Conservation (phyloP, 2,888 invertebrate species). For the Invenusta paracnida region DNA sequence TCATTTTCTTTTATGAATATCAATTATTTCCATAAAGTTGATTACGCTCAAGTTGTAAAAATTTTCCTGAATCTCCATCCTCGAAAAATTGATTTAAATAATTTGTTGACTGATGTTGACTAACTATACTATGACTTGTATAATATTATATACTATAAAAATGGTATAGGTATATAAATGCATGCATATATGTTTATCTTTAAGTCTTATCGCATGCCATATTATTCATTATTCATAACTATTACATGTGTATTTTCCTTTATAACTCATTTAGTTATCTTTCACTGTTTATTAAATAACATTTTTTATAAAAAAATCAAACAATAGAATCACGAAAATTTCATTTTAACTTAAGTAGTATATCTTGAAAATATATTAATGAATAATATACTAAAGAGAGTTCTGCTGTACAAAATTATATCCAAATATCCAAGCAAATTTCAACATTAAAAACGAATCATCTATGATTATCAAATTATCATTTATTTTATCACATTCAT, state of each 20-base stretch:
- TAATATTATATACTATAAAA: too few relatives aligned
- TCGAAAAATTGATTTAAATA: not conserved
- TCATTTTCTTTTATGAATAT: not conserved
- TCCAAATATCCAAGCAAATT: too few relatives aligned
- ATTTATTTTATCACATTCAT: too few relatives aligned
- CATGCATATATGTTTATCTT: not conserved
- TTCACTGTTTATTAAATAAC: not conserved
- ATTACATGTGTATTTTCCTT: not conserved
- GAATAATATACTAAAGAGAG: too few relatives aligned
- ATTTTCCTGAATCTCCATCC: not conserved
- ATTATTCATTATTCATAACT: not conserved
- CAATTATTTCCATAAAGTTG: not conserved
- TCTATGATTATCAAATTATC: too few relatives aligned
- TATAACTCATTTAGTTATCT: not conserved
- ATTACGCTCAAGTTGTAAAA: not conserved
- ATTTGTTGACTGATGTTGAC: not conserved
- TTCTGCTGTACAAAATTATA: too few relatives aligned
- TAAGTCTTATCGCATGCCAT: not conserved
- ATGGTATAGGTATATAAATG: not conserved
- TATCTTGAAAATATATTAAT: too few relatives aligned
- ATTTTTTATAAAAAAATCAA: too few relatives aligned
- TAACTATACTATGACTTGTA: too few relatives aligned
- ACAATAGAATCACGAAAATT: too few relatives aligned
- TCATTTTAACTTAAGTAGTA: too few relatives aligned
- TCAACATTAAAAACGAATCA: too few relatives aligned